Conservation (phyloP, 2,113 vertebrate species). For the Craseonycteris thonglongyai region DNA sequence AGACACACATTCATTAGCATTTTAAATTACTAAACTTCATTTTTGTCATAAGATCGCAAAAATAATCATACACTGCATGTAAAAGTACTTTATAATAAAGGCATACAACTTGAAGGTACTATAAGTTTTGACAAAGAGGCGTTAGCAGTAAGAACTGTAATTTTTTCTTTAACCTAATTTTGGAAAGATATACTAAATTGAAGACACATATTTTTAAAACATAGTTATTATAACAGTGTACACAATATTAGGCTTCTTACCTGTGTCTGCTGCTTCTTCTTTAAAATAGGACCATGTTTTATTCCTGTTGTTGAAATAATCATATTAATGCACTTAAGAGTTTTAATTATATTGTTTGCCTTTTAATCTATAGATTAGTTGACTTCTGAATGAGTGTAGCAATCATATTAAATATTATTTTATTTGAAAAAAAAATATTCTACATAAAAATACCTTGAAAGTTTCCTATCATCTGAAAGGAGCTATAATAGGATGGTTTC, state of each 20-base stretch:
- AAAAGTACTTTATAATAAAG: background rate
- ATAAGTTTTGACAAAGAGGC: background rate
- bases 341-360: background rate
- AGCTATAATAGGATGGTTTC: constrained; percentile 3
- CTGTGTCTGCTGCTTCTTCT: background rate
- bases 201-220: background rate
- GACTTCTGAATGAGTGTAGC: background rate
- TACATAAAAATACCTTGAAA: background rate
- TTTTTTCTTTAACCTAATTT: background rate
- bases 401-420: background rate
- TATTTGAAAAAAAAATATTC: background rate
- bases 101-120: background rate
- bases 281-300: background rate
- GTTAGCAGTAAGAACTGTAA: background rate
- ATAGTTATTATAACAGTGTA: background rate
- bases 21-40: background rate
- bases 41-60: background rate
- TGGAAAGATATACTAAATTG: background rate
- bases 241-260: background rate
- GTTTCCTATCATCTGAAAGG: background rate
- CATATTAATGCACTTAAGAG: background rate
- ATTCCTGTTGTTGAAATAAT: background rate
- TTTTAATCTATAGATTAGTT: constrained; percentile 56
- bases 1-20: background rate
- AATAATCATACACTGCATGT: background rate